These are phyloP conservation scores for Athetis lepigone DNA, from an alignment of 2,888 invertebrate genomes.

Conservation along the genomic window DNA sequence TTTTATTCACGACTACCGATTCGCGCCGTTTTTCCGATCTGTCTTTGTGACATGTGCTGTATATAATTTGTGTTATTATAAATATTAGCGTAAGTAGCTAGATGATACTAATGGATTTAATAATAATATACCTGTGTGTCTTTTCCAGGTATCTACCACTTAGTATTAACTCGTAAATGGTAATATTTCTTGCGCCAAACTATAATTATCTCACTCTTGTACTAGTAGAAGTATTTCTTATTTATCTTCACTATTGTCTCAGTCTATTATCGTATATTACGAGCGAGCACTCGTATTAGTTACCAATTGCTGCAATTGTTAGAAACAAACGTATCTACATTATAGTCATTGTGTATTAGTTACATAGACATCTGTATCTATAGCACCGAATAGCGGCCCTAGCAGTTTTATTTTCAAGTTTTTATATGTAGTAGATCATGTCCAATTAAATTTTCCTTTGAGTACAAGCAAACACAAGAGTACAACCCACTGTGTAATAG, in stretches of 20 bases:
- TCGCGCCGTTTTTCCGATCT: neutral
- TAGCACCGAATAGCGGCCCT: constrained; percentile 86
- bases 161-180: constrained; percentile 74
- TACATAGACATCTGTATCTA: constrained; percentile 77
- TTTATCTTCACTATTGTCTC: constrained; percentile 79
- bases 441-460: constrained; percentile 72
- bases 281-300: constrained; percentile 76
- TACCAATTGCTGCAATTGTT: constrained; percentile 81
- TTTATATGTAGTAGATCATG: constrained; percentile 77
- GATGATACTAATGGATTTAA: constrained; percentile 41
- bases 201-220: constrained; percentile 73
- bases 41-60: constrained; percentile 15
- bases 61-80: constrained; percentile 33
- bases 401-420: constrained; percentile 79
- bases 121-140: constrained; percentile 69
- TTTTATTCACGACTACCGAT: neutral
- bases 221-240: constrained; percentile 75
- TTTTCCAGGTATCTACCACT: constrained; percentile 81
- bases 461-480: constrained; percentile 74
- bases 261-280: constrained; percentile 73
- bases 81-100: constrained; percentile 47
- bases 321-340: constrained; percentile 77
- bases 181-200: constrained; percentile 72
- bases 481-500: constrained; percentile 74
- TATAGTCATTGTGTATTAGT: constrained; percentile 81